Evolutionary conservation across 2,888 invertebrate species (phyloP).

Genomic region (Limenitis camilla): DNA sequence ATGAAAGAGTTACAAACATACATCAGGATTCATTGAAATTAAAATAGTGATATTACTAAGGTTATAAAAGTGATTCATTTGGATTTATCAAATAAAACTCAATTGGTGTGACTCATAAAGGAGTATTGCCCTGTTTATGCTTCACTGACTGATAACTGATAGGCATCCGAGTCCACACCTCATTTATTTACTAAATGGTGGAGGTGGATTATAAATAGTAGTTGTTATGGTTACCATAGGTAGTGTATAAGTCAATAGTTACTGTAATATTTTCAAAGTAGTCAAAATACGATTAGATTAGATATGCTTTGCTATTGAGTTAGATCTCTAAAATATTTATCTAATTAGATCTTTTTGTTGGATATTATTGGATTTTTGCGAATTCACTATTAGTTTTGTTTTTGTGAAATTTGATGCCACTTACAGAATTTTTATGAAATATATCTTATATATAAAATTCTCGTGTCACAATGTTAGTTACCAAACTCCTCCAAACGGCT

Average conservation of each 20-base stretch:
- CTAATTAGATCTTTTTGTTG: too few relatives aligned
- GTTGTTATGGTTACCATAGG: background rate
- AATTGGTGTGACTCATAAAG: slow-evolving; percentile 30
- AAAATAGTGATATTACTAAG: too few relatives aligned
- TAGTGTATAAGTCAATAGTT: background rate
- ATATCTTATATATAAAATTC: too few relatives aligned
- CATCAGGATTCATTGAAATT: too few relatives aligned
- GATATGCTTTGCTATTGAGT: background rate
- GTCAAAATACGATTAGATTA: background rate
- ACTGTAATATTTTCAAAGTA: background rate
- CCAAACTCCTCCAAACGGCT: too few relatives aligned
- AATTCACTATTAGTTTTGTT: too few relatives aligned
- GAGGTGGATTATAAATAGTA: slow-evolving; percentile 1
- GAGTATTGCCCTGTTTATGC: slow-evolving; percentile 29
- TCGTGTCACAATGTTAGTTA: too few relatives aligned
- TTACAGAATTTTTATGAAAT: too few relatives aligned
- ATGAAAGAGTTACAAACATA: too few relatives aligned
- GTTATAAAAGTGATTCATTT: background rate
- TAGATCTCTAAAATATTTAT: background rate
- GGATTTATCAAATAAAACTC: background rate
- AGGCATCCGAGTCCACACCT: background rate
- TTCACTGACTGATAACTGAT: slow-evolving; percentile 30
- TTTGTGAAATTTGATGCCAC: too few relatives aligned
- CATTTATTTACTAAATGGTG: slow-evolving; percentile 4
- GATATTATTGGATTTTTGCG: too few relatives aligned